These are phyloP conservation scores for Grantiella picta DNA, from an alignment of 2,113 vertebrate genomes.

Conservation along the genomic window DNA sequence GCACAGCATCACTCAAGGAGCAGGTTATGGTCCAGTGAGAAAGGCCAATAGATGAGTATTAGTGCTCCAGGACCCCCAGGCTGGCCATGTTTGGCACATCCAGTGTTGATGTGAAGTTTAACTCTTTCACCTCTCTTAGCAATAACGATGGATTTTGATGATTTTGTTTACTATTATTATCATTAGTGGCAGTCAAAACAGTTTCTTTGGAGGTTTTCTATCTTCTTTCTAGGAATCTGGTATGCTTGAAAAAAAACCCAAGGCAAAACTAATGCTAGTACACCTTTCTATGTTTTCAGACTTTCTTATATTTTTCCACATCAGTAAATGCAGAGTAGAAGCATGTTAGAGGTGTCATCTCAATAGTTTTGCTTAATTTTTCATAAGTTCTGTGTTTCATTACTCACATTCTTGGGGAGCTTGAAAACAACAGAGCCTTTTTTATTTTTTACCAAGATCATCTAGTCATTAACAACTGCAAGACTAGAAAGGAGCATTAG, in stretches of 20 bases:
- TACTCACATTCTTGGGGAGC: not conserved
- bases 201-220: not conserved
- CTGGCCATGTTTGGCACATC: not conserved
- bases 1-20: not conserved
- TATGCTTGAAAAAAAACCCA: not conserved
- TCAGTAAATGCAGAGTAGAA: not conserved
- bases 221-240: not conserved
- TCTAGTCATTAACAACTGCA: not conserved
- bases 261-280: not conserved
- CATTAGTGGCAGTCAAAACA: not conserved
- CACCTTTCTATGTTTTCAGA: not conserved
- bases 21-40: not conserved
- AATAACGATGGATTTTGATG: not conserved
- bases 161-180: not conserved
- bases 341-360: not conserved
- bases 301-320: not conserved
- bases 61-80: not conserved
- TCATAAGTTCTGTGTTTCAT: not conserved
- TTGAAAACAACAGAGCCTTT: not conserved
- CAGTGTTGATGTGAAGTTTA: not conserved
- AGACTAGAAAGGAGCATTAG: not conserved
- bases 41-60: not conserved
- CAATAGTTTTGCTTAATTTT: not conserved
- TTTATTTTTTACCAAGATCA: not conserved
- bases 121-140: not conserved